A percentile compares a stretch with the other conserved stretches of the same genome.
These are phyloP conservation scores for Atta texana DNA, from an alignment of 1,140 invertebrate genomes.

Conservation along the genomic window DNA sequence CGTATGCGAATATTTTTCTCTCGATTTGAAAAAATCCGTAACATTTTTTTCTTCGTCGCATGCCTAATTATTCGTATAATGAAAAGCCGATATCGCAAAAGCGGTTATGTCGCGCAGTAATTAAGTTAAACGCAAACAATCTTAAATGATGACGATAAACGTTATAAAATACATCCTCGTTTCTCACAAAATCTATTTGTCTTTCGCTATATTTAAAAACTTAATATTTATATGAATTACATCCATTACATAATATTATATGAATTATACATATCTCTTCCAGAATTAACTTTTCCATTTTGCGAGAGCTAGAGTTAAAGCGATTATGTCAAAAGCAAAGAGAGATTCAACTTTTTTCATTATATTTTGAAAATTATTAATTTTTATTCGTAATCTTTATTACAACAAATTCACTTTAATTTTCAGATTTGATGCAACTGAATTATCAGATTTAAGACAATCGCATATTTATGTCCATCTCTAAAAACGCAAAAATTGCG, in stretches of 20 bases:
- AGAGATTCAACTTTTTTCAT: background rate
- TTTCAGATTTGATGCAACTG: background rate
- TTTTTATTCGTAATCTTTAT: background rate
- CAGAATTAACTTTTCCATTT: background rate
- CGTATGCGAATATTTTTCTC: background rate
- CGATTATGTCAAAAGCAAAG: background rate
- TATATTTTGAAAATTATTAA: background rate
- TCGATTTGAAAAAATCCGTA: background rate
- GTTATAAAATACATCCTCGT: background rate
- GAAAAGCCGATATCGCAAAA: slow-evolving; percentile 4
- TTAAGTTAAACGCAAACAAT: background rate
- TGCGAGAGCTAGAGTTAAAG: background rate
- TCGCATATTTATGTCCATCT: too few species aligned
- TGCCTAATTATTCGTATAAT: slow-evolving; percentile 38
- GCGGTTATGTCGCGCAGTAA: background rate
- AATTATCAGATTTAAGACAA: background rate
- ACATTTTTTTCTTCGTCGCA: background rate
- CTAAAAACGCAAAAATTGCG: background rate
- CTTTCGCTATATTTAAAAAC: background rate
- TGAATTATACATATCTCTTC: background rate
- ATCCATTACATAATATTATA: background rate
- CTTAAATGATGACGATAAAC: background rate
- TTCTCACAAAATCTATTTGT: background rate
- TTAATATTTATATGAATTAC: background rate
- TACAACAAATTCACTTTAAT: background rate